Evolutionary conservation across 2,888 invertebrate species (phyloP).

Genomic region (Scaptomyza cyrtandrae): DNA sequence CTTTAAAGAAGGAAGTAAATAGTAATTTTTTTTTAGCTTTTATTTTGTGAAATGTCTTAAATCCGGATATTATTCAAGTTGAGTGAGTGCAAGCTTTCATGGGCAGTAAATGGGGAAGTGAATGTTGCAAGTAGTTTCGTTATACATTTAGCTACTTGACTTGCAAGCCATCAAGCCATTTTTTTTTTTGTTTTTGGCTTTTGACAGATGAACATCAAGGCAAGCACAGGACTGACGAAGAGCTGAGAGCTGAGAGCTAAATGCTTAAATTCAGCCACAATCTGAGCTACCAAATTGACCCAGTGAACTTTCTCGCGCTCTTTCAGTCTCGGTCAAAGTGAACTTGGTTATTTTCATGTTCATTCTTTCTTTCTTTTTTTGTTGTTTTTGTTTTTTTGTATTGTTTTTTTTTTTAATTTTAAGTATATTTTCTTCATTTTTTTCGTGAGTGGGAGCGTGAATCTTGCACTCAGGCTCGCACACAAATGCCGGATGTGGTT

Average conservation of each 20-base stretch:
- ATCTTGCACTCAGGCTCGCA: slow-evolving; percentile 28
- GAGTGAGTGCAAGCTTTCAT: no score
- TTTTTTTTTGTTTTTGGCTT: slow-evolving; percentile 15
- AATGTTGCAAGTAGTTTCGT: slow-evolving; percentile 23
- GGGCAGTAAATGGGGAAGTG: slow-evolving; percentile 16
- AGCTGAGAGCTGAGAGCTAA: not conserved
- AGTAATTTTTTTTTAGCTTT: no score
- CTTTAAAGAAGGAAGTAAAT: no score
- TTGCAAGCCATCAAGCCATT: slow-evolving; percentile 32
- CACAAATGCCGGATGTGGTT: slow-evolving; percentile 66
- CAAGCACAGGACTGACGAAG: slow-evolving; percentile 41
- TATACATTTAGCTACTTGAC: slow-evolving; percentile 41
- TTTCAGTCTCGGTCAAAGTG: slow-evolving; percentile 28
- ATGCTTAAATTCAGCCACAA: slow-evolving; percentile 2
- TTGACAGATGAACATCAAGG: slow-evolving; percentile 42
- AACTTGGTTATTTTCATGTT: not conserved
- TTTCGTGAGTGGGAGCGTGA: slow-evolving; percentile 54
- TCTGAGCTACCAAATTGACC: slow-evolving; percentile 39
- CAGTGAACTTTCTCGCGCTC: slow-evolving; percentile 61
- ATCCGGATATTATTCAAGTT: no score
- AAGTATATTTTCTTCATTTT: slow-evolving; percentile 3
- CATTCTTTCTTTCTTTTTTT: not conserved
- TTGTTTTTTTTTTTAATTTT: not conserved
- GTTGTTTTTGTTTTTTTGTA: not conserved
- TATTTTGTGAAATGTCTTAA: no score